Evolutionary conservation across 2,113 vertebrate genomes (phyloP).

Genomic region (Corythaixoides concolor): DNA sequence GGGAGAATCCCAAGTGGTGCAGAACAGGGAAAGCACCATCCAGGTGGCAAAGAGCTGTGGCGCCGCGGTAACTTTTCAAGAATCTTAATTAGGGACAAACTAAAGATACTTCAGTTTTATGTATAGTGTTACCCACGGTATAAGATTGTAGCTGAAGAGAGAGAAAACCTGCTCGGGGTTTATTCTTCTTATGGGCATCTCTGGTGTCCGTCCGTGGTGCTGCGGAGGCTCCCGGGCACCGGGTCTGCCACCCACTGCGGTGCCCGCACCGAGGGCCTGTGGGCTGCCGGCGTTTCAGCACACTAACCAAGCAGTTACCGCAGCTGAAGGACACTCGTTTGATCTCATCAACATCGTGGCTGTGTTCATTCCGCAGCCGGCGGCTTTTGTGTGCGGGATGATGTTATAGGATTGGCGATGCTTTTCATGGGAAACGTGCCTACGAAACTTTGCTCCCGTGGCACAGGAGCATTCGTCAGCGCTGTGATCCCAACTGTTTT

Average conservation of each 20-base stretch:
- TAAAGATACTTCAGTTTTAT: not conserved
- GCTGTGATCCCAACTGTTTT: not conserved
- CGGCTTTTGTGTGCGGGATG: accelerated
- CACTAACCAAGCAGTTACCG: accelerated
- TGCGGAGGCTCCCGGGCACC: not conserved
- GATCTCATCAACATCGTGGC: not conserved
- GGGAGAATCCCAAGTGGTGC: not conserved
- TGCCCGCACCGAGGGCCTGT: not conserved
- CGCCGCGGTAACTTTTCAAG: not conserved
- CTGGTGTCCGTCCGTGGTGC: accelerated
- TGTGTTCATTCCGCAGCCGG: not conserved
- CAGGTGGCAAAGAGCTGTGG: not conserved
- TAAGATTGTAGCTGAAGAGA: not conserved
- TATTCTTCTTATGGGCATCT: not conserved
- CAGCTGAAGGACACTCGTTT: not conserved
- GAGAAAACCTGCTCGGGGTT: not conserved
- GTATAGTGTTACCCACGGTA: not conserved
- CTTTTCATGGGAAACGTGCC: not conserved
- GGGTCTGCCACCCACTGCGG: not conserved
- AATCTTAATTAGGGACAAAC: not conserved
- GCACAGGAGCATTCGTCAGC: not conserved
- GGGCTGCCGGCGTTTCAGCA: too few relatives aligned
- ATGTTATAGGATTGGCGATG: accelerated
- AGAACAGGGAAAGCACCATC: not conserved
- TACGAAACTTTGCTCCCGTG: not conserved